Evolutionary conservation across 2,888 invertebrate species (phyloP), one percentile per base, ranked within the genome.

Genomic region (Caenorhabditis sp.): DNA sequence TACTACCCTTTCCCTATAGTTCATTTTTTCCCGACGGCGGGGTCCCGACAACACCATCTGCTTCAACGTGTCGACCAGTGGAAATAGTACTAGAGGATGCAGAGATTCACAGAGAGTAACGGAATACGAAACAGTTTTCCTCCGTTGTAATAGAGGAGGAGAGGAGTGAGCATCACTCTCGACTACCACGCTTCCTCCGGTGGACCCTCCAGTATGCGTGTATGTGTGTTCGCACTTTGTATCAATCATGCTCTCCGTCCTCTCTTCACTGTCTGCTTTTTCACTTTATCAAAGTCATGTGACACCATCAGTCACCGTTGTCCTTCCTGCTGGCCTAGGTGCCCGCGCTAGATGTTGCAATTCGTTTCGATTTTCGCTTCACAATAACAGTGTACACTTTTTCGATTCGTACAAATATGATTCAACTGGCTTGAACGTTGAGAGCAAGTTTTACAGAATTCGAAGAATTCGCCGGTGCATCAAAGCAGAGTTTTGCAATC

Each of bases 191-290:
- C 47, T 63, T n/a, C n/a, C 54, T 14, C n/a, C 26, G 14, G 26
- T 14, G 24, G 26, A 31, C 14, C 44, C 44, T 61, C 51, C 63
- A 31, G 64, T 54, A 28, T 44, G 54, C 35, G 64, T 28, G 63
- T 58, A n/a, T n/a, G 64, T 28, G 64, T 76, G 76, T 76, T 69
- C 76, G 68, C 68, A 68, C 76, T 68, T 76, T 61, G 76, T 76
- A 76, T 76, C 76, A 76, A 76, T 76, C 76, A 76, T 76, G 76
- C 68, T 61, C 59, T 26, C 8, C 38, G 38, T 59, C 24, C 49
- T 59, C 35, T 56, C 58, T n/a, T 74, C 66, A 66, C 66, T 66
- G 66, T 66, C 51, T 66, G 69, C 70, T 56, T 44, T 70, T 59
- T 70, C 70, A 70, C 58, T 70, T 76, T 68, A 69, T 76, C 76